These are phyloP conservation scores for Neodiprion lecontei DNA, from an alignment of 1,140 invertebrate species.

Conservation along the genomic window DNA sequence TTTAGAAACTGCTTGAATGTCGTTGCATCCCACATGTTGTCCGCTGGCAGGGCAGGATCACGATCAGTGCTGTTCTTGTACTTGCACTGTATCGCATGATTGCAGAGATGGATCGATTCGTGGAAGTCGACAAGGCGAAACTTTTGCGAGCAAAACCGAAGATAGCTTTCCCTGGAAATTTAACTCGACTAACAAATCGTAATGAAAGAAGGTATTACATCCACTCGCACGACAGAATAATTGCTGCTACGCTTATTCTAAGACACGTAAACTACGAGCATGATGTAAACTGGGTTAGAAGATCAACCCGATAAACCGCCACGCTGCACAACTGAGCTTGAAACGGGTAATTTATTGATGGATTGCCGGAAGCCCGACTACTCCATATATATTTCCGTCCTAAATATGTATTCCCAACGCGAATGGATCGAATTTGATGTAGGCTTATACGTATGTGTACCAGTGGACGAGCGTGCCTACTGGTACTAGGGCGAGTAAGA, in stretches of 20 bases:
- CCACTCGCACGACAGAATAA: background rate
- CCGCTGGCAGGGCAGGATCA: conserved; percentile 74
- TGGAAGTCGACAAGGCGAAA: conserved; percentile 90
- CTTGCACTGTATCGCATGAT: conserved; percentile 92
- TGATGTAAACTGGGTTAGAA: conserved; percentile 34
- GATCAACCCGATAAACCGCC: conserved; percentile 29
- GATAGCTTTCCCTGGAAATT: conserved; percentile 79
- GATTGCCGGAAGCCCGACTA: conserved; percentile 6
- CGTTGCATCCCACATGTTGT: conserved; percentile 69
- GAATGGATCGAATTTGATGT: background rate
- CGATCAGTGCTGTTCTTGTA: conserved; percentile 82
- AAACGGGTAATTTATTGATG: background rate
- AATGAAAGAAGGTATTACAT: conserved; percentile 17
- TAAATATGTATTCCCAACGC: background rate
- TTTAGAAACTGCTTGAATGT: conserved; percentile 57
- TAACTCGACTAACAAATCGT: conserved; percentile 7
- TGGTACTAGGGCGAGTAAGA: background rate
- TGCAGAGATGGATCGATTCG: conserved; percentile 92
- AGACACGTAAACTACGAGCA: background rate
- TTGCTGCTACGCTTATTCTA: background rate
- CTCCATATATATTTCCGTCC: background rate
- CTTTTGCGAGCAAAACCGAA: conserved; percentile 91
- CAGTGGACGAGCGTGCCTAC: background rate
- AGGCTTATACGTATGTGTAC: background rate
- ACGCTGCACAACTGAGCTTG: background rate